phyloP scores from a whole-genome alignment of 2,113 vertebrate species.

The Nesoenas mayeri region DNA sequence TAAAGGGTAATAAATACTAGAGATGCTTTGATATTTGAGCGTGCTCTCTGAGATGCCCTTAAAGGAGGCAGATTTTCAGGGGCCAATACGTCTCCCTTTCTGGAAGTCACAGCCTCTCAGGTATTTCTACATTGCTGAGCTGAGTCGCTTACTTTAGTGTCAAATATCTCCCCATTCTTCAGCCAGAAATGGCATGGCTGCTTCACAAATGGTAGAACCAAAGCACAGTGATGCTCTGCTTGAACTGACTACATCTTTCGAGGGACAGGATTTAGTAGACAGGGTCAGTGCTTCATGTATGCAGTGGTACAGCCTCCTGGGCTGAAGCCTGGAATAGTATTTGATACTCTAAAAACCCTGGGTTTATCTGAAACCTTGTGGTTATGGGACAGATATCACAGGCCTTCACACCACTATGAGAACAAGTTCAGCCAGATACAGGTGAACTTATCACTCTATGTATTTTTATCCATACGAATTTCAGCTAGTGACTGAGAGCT shows the following conservation, averaged over 20 bases:
- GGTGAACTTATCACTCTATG: not conserved
- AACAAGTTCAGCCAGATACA: not conserved
- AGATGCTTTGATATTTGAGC: constrained; percentile 51
- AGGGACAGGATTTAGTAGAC: not conserved
- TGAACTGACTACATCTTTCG: not conserved
- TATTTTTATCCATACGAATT: not conserved
- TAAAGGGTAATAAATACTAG: not conserved
- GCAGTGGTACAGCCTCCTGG: not conserved
- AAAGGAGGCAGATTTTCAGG: not conserved
- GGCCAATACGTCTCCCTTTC: not conserved
- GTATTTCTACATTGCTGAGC: not conserved
- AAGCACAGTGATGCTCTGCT: not conserved
- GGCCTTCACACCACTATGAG: not conserved
- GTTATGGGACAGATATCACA: not conserved
- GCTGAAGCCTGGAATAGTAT: not conserved
- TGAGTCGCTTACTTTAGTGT: not conserved
- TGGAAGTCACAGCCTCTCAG: not conserved
- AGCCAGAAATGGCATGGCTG: fast-evolving
- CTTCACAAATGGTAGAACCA: not conserved
- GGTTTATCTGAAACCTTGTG: not conserved
- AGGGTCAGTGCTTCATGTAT: not conserved
- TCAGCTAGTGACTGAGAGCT: not conserved
- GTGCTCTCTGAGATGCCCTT: not conserved
- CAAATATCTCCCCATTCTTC: not conserved
- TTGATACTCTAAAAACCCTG: not conserved